phyloP scores from a whole-genome alignment of 2,888 invertebrate genomes.

The Cantharis lateralis region DNA sequence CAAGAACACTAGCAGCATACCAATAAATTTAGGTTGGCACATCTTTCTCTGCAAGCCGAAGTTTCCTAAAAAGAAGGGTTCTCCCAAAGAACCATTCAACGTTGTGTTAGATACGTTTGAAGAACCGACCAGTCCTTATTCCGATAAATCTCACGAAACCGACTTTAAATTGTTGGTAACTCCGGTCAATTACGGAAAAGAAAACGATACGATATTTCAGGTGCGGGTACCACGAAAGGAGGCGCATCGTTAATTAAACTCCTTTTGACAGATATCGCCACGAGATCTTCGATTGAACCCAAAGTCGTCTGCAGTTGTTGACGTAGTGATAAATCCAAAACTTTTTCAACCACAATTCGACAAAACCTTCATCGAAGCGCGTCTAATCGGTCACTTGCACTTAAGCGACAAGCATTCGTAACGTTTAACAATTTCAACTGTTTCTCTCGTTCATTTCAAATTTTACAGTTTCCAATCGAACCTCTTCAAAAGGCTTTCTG shows the following conservation, averaged over 20 bases:
- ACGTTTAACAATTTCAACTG: background rate
- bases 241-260: background rate
- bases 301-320: slow-evolving; percentile 31
- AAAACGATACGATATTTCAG: slow-evolving; percentile 25
- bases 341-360: background rate
- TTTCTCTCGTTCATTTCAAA: background rate
- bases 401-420: slow-evolving; percentile 41
- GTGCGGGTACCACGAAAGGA: slow-evolving; percentile 19
- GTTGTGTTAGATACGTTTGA: slow-evolving; percentile 38
- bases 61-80: slow-evolving; percentile 10
- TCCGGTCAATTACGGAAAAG: slow-evolving; percentile 40
- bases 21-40: slow-evolving; percentile 47
- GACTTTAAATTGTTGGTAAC: slow-evolving; percentile 18
- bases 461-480: slow-evolving; percentile 37
- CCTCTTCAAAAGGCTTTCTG: slow-evolving; percentile 36
- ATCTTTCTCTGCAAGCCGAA: slow-evolving; percentile 35
- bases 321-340: slow-evolving; percentile 26
- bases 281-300: slow-evolving; percentile 39
- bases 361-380: slow-evolving; percentile 8
- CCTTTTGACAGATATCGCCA: slow-evolving; percentile 30
- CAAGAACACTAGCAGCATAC: slow-evolving; percentile 44
- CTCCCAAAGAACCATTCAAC: slow-evolving; percentile 37
- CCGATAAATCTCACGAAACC: background rate
- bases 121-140: background rate
- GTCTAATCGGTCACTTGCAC: slow-evolving; percentile 38